Evolutionary conservation across 2,888 invertebrate species (phyloP), one percentile per base, ranked within the genome.

Genomic region (Brachypalpus laphriformis): DNA sequence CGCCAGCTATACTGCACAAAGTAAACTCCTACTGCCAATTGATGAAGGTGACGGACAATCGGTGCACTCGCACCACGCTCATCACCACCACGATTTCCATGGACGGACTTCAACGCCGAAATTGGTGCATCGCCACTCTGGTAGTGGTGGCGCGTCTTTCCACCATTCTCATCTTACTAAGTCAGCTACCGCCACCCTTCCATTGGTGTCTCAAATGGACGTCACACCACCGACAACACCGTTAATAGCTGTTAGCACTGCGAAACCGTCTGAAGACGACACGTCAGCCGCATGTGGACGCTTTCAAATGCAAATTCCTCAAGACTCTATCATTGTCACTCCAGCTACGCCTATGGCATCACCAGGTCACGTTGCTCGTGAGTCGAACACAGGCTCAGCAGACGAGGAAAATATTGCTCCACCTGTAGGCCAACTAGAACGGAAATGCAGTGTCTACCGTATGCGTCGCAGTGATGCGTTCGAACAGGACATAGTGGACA

Each of bases 291-390:
- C 89, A 8, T 87, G 87, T 37, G 76, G 66, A 20, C 87, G 82
- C 25, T n/a, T n/a, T n/a, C n/a, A n/a, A n/a, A 81, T 85, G 22
- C 87, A 86, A 59, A 78, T 87, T 45, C 87, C 87, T 63, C 90
- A 91, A 83, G 92, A 92, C 88, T 87, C 91, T 57, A 92, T 92
- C 81, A 92, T 92, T 87, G 90, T 92, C 82, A 92, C 92, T 88
- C 92, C 92, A 87, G 92, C 92, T 87, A 92, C 92, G 78, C 92
- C 92, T 78, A 90, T 91, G 88, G 90, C 92, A 70, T 92, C 92
- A 85, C 92, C 92, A n/a, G 91, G 92, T 16, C 92, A 91, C 81
- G 89, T 88, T 74, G 88, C 89, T 47, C 75, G 71, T 6, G 88
- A 89, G 0, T 88, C 47, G 6, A 82, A 88, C 18, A 87, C 86